Conservation (phyloP, 2,797 vertebrate genomes). For the Lophotriccus pileatus region DNA sequence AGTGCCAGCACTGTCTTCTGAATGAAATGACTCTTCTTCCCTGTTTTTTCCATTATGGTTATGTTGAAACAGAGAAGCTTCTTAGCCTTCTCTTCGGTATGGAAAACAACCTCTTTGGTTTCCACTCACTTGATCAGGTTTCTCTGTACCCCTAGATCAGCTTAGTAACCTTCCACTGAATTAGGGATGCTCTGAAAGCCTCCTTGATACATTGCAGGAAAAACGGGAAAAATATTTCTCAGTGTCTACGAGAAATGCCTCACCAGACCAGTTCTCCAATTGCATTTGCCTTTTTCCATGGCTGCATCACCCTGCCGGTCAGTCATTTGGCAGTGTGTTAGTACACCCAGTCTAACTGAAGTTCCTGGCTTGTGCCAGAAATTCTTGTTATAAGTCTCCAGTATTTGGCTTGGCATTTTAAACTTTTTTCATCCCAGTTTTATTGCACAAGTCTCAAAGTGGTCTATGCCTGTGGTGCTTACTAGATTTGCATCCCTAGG, state of each 20-base stretch:
- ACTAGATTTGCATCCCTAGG: neutral
- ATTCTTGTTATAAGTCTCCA: slow-evolving; percentile 22
- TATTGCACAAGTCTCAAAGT: slow-evolving; percentile 15
- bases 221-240: neutral
- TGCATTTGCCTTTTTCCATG: slow-evolving; percentile 30
- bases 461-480: neutral
- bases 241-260: neutral
- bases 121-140: slow-evolving; percentile 45
- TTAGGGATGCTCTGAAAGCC: slow-evolving; percentile 8
- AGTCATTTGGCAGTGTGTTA: neutral
- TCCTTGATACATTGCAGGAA: neutral
- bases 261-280: neutral
- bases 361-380: neutral
- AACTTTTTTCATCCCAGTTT: neutral
- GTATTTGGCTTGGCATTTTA: slow-evolving; percentile 40
- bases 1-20: neutral
- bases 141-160: neutral
- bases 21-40: slow-evolving; percentile 9
- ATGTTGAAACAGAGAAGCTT: slow-evolving; percentile 43
- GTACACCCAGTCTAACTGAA: neutral
- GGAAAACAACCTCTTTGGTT: slow-evolving; percentile 58
- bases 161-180: slow-evolving; percentile 13
- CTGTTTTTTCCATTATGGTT: slow-evolving; percentile 46
- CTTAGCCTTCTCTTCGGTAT: slow-evolving; percentile 1
- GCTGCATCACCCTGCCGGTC: neutral